Conservation (phyloP, 2,113 vertebrate species). For the Tonatia bakeri region DNA sequence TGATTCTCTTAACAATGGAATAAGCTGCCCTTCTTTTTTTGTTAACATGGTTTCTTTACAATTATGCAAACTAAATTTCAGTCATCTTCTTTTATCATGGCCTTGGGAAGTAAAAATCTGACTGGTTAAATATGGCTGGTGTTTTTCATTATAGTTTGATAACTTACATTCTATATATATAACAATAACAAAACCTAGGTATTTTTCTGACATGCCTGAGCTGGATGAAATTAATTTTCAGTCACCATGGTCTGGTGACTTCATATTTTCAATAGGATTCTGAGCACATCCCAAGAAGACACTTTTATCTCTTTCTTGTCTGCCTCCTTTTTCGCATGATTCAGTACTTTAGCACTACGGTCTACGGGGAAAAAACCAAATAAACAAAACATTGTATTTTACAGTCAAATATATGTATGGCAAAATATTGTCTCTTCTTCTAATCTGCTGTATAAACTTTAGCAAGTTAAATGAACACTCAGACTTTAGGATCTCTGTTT, state of each 20-base stretch:
- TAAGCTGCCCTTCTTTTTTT: conserved; percentile 30
- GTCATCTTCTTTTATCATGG: conserved; percentile 52
- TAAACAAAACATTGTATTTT: background rate
- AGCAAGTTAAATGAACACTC: background rate
- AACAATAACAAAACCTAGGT: conserved; percentile 35
- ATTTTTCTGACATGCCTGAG: conserved; percentile 16
- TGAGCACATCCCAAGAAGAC: background rate
- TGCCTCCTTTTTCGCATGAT: background rate
- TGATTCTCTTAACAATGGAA: conserved; percentile 41
- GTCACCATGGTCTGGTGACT: background rate
- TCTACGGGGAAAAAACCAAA: background rate
- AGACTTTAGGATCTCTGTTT: background rate
- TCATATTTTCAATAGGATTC: conserved; percentile 17
- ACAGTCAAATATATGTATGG: background rate
- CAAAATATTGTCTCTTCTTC: conserved; percentile 15
- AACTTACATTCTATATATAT: conserved; percentile 16
- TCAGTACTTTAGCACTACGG: background rate
- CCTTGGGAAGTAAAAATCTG: conserved; percentile 57
- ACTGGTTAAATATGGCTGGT: conserved; percentile 28
- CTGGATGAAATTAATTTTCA: conserved; percentile 55
- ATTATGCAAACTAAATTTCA: conserved; percentile 52
- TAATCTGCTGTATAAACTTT: background rate
- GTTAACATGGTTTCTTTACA: conserved; percentile 40
- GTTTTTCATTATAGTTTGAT: conserved; percentile 48
- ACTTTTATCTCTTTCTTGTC: background rate